Conservation (phyloP, 2,797 vertebrate species). For the Amazona ochrocephala region DNA sequence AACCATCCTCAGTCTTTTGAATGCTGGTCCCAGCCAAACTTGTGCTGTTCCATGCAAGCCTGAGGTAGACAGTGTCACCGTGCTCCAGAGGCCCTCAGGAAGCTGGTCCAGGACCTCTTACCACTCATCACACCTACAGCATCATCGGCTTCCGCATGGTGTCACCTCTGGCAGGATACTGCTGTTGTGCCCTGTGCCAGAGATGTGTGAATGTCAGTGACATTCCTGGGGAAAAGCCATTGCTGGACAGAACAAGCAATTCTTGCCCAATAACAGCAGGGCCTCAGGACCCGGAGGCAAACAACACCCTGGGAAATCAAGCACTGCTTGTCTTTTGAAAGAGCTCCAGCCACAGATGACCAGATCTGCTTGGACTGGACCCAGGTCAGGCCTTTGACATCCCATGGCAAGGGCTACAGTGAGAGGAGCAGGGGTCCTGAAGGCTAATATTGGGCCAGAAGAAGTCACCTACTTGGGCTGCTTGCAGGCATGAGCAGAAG, state of each 20-base stretch:
- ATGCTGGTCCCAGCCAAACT: background rate
- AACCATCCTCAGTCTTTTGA: background rate
- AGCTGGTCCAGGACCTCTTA: background rate
- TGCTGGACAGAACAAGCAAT: background rate
- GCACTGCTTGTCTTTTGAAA: background rate
- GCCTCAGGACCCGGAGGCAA: background rate
- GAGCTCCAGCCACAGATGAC: background rate
- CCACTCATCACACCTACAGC: background rate
- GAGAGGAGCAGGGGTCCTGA: background rate
- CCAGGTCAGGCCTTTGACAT: background rate
- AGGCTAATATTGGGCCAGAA: background rate
- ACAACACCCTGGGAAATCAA: background rate
- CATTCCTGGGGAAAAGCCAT: background rate
- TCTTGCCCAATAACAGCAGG: background rate
- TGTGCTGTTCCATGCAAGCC: background rate
- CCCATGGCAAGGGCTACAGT: background rate
- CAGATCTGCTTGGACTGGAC: background rate
- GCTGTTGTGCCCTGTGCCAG: background rate
- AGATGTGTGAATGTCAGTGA: background rate
- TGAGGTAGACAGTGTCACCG: background rate
- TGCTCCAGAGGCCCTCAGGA: background rate
- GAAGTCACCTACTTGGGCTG: background rate
- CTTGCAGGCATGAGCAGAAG: background rate
- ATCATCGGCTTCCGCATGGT: background rate
- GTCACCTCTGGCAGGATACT: background rate